These are phyloP conservation scores for Himalopsyche japonica DNA, from an alignment of 2,888 invertebrate genomes.

Conservation along the genomic window DNA sequence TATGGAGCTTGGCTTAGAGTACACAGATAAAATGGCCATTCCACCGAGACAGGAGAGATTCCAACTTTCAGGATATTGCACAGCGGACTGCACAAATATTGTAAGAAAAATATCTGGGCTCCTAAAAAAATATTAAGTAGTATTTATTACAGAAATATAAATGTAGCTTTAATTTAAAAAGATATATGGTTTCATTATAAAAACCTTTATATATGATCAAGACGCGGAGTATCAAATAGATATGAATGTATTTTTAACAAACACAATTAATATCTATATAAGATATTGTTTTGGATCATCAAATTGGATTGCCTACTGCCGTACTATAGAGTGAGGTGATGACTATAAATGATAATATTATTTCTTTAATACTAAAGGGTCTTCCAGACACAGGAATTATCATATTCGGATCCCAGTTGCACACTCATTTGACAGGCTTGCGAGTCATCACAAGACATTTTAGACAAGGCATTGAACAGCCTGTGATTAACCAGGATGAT, in stretches of 20 bases:
- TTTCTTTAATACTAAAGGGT: constrained; percentile 60
- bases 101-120: constrained; percentile 54
- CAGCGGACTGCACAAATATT: constrained; percentile 88
- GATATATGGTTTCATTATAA: no score
- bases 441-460: constrained; percentile 85
- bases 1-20: constrained; percentile 95
- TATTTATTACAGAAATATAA: neutral
- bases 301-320: neutral
- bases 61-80: constrained; percentile 85
- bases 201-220: no score
- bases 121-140: neutral
- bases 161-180: no score
- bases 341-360: neutral
- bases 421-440: constrained; percentile 91
- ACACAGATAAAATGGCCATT: constrained; percentile 97
- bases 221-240: no score
- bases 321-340: neutral
- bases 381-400: constrained; percentile 82
- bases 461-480: constrained; percentile 79
- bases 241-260: neutral
- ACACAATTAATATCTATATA: neutral
- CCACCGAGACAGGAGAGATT: constrained; percentile 83
- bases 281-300: neutral
- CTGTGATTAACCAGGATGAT: constrained; percentile 85
- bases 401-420: constrained; percentile 95